These are phyloP conservation scores for Pheosia gnoma DNA, from an alignment of 2,888 invertebrate species.

Conservation along the genomic window DNA sequence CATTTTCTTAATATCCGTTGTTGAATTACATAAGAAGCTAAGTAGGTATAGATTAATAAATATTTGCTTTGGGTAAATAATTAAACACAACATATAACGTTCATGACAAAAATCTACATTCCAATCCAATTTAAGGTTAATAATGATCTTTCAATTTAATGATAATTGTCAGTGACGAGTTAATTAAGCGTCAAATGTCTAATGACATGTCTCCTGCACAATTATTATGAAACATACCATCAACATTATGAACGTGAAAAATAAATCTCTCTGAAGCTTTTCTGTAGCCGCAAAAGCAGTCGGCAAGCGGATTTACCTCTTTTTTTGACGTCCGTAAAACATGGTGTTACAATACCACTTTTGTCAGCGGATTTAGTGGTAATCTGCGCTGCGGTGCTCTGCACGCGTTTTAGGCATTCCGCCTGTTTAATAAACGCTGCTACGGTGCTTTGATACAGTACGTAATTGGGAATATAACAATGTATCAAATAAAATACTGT, in stretches of 20 bases:
- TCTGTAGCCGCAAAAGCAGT: not conserved
- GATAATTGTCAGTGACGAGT: no score
- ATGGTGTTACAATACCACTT: not conserved
- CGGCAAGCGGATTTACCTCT: not conserved
- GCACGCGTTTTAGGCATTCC: slow-evolving; percentile 2
- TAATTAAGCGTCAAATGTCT: not conserved
- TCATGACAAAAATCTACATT: no score
- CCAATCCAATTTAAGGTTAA: no score
- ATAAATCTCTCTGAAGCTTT: not conserved
- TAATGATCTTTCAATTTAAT: no score
- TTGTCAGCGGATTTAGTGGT: not conserved
- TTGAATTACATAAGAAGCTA: no score
- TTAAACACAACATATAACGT: no score
- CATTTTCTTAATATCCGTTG: no score
- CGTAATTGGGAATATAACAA: no score
- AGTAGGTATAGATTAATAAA: no score
- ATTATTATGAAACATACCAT: not conserved
- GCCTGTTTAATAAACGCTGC: not conserved
- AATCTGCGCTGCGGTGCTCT: slow-evolving; percentile 1
- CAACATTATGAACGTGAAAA: not conserved
- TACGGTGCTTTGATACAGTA: not conserved
- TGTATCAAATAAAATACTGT: no score
- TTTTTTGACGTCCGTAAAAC: slow-evolving; percentile 1
- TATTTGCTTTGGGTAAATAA: no score
- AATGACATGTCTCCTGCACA: not conserved